These are phyloP conservation scores for Silurus meridionalis DNA, from an alignment of 2,113 vertebrate genomes.

Conservation along the genomic window DNA sequence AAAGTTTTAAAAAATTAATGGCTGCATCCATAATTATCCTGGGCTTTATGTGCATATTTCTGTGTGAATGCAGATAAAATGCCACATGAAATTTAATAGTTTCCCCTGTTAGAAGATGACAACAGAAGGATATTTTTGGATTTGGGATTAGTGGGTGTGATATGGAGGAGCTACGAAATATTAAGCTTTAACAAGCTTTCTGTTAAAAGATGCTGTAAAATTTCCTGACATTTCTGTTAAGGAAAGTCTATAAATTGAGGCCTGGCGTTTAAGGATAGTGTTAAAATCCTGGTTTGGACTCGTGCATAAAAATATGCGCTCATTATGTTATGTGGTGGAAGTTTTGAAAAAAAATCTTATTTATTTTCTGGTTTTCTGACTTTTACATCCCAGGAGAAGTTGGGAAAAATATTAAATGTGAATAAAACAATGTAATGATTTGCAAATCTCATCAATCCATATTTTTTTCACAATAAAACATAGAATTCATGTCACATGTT, in stretches of 20 bases:
- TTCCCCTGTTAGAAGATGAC: neutral
- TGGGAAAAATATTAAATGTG: no score
- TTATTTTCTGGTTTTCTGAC: neutral
- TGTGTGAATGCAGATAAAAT: neutral
- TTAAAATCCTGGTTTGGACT: constrained; percentile 28
- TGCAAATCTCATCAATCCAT: no score
- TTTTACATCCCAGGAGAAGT: neutral
- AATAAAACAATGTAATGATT: no score
- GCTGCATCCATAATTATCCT: neutral
- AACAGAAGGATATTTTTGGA: constrained; percentile 26
- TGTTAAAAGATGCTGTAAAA: constrained; percentile 57
- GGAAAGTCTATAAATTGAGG: constrained; percentile 36
- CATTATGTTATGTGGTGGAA: constrained; percentile 48
- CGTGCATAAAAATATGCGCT: constrained; percentile 17
- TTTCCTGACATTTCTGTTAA: constrained; percentile 44
- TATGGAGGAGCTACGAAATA: constrained; percentile 55
- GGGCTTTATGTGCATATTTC: constrained; percentile 1
- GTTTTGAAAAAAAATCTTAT: neutral
- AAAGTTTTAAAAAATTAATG: neutral
- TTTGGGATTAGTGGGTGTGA: constrained; percentile 52
- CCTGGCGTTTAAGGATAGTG: constrained; percentile 39
- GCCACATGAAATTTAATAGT: neutral
- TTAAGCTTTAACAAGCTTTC: constrained; percentile 60
- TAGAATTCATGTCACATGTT: no score
- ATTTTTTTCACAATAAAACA: no score